Base-by-base conservation (phyloP, 2,888 invertebrate species). In the Tromatobia lineatoria region DNA sequence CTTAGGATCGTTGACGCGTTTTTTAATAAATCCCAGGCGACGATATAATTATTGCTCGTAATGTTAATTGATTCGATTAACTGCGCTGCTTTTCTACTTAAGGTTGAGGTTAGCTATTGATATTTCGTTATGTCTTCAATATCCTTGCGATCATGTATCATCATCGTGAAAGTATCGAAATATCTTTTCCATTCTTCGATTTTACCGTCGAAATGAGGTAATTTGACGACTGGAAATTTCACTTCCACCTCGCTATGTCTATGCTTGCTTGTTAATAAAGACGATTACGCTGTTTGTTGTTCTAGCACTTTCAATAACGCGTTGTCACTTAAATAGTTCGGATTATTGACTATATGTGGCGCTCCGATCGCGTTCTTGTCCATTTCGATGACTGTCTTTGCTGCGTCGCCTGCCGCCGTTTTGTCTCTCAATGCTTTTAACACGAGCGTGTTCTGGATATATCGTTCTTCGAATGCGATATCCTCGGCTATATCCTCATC, bases 1-100 rank as follows among this genome's bases (percentile, higher is more conserved):
- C 13, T 59, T 38, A 3, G 75, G 64, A 75, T 75, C 75, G 29
- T 75, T 64, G 34, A 7, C 23, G 10, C 52, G n/a, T 52, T 64
- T 64, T 52, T 77, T 23, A 61, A n/a, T 15, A 75, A 69, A 34
- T 67, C 20, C 64, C 75, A 75, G 15, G 75, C 75, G 18, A 75
- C 64, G 6, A 45, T 47, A 7, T 34, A 34, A 20, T 75, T 88
- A 83, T 54, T 73, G 4, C 20, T 42, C 0, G 87, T 75, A 18
- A 86, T 52, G 42, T 86, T 82, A 18, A 89, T 86, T 1, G 69
- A 34, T 57, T 85, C 75, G 13, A 83, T 83, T 1, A 86, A 54
- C 79, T 87, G 76, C 15, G 84, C 74, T 2, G 86, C 84, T 11
- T 66, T 66, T 2, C 59, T 79, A n/a, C 76, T 52, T 11, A 87